Conservation (phyloP, 2,113 vertebrate genomes). For the Pterocles burchelli region DNA sequence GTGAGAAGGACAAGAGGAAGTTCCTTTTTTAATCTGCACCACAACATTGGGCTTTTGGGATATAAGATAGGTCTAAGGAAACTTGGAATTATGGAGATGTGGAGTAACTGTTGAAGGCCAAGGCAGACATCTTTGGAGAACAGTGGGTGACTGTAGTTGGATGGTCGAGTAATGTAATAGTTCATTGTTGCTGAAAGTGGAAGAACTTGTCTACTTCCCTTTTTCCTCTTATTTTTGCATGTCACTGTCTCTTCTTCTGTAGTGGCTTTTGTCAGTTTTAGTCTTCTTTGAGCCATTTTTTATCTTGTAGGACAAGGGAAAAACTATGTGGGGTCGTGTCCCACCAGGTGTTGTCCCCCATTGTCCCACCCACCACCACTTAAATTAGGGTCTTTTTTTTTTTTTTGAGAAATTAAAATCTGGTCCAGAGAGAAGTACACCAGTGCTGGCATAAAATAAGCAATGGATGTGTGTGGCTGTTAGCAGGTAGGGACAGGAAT, state of each 20-base stretch:
- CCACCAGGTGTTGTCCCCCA: rapidly evolving
- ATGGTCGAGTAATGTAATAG: neutral
- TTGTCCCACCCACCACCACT: neutral
- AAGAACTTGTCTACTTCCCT: neutral
- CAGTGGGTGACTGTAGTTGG: neutral
- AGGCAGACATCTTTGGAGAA: neutral
- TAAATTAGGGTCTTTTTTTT: neutral
- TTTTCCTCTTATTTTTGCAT: neutral
- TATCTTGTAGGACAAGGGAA: neutral
- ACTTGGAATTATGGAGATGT: neutral
- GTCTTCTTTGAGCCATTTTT: neutral
- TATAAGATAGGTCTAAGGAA: neutral
- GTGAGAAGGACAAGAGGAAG: neutral
- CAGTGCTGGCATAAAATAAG: neutral
- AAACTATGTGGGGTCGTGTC: neutral
- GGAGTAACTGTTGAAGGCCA: neutral
- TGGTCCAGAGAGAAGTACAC: neutral
- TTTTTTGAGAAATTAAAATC: neutral
- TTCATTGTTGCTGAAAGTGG: neutral
- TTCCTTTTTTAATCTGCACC: neutral
- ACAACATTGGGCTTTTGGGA: neutral
- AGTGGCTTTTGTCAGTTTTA: neutral
- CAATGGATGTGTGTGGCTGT: neutral
- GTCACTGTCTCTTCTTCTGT: neutral
- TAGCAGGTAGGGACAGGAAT: neutral